Conservation (phyloP, 2,113 vertebrate genomes). For the Talpa occidentalis region DNA sequence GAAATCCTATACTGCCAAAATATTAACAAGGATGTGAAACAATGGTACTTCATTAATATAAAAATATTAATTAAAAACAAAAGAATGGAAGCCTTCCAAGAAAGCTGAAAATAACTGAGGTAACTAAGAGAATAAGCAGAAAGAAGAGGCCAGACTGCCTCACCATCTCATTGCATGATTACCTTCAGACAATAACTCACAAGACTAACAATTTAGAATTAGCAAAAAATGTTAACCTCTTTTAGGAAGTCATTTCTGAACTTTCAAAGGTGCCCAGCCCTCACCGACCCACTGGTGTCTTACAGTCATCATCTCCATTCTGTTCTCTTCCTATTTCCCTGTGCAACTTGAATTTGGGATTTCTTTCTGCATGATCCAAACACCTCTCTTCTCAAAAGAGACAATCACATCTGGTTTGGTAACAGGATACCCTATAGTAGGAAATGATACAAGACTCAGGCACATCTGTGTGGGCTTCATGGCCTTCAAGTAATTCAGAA, state of each 20-base stretch:
- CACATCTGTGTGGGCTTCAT: background rate
- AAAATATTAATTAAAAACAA: too few species aligned
- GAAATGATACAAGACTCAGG: conserved; percentile 54
- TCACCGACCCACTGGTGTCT: background rate
- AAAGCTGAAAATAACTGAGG: conserved; percentile 22
- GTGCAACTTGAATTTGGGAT: conserved; percentile 33
- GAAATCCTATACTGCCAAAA: too few species aligned
- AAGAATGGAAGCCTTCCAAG: background rate
- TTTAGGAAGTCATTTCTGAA: conserved; percentile 16
- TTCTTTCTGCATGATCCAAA: conserved; percentile 54
- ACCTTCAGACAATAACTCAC: background rate
- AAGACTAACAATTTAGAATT: conserved; percentile 44
- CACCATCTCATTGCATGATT: background rate
- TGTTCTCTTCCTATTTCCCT: conserved; percentile 51
- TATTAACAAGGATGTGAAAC: too few species aligned
- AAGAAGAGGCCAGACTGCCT: background rate
- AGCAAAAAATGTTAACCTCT: background rate
- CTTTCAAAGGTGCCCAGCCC: background rate
- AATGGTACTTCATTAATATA: too few species aligned
- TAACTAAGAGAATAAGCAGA: background rate
- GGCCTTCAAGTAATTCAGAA: conserved; percentile 41
- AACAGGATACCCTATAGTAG: conserved; percentile 49
- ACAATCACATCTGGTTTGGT: conserved; percentile 61
- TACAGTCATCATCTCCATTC: background rate
- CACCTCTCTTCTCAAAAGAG: conserved; percentile 51